phyloP scores from a whole-genome alignment of 2,797 vertebrate species.

The Tangara arthus region DNA sequence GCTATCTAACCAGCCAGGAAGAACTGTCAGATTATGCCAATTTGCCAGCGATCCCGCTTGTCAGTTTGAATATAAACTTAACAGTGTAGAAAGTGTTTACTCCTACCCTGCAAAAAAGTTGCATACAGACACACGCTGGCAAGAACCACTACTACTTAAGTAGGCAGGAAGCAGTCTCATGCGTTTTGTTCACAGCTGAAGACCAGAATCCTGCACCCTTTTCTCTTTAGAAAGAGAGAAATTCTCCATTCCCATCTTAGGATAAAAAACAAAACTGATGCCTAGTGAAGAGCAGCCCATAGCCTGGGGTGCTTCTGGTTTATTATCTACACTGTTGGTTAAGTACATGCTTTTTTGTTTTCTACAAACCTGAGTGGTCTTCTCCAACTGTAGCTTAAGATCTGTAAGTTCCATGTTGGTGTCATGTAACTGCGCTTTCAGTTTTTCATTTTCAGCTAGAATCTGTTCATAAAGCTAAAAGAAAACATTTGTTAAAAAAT shows the following conservation, averaged over 20 bases:
- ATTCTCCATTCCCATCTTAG: background rate
- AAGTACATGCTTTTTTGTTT: background rate
- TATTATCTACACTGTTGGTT: background rate
- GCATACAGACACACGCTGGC: background rate
- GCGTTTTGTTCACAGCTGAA: background rate
- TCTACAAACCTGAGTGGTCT: conserved; percentile 92
- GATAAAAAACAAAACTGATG: background rate
- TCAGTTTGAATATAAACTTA: background rate
- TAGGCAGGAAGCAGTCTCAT: background rate
- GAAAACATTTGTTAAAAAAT: background rate
- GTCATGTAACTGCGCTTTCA: conserved; percentile 96
- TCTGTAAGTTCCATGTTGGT: conserved; percentile 93
- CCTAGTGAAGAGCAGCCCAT: background rate
- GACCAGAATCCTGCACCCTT: background rate
- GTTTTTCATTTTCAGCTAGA: conserved; percentile 95
- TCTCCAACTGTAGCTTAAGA: conserved; percentile 95
- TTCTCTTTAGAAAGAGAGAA: background rate
- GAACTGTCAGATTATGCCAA: background rate
- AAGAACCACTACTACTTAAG: background rate
- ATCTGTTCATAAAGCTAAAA: conserved; percentile 96
- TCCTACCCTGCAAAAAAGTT: background rate
- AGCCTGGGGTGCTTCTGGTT: background rate
- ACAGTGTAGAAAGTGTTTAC: background rate
- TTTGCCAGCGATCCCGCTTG: background rate
- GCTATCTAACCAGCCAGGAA: background rate